Base-by-base conservation (phyloP, 2,888 invertebrate genomes). In the Heliconius charithonia region DNA sequence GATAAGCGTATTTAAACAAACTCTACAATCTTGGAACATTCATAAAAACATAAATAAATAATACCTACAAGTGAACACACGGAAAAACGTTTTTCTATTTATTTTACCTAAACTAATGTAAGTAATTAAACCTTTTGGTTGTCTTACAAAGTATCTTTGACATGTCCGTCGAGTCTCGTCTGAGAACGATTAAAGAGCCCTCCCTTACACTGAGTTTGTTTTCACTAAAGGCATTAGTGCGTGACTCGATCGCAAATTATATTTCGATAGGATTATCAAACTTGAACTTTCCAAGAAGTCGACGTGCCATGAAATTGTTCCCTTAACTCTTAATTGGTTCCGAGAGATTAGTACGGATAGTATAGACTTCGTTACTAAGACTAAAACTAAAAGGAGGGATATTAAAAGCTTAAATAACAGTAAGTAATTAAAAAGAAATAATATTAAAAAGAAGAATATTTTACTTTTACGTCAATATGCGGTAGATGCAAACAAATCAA, bases 171-270 rank as follows among this genome's bases (percentile, higher is more conserved):
- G 41, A 75, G 72, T 81, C 75, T 75, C 63, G 59, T 77, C 77
- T 77, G 62, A 72, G 72, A 81, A 75, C 77, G 75, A 77, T 79
- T 81, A 81, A 71, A 77, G 62, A 41, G 41, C 65, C 66, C 75
- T 71, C 56, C 45, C 66, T 75, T 51, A 59, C 27, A 75, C 41
- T 62, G 77, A 75, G 79, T 81, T 79, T 73, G 79, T 79, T 81
- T 80, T 81, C 74, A 76, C 79, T 79, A 72, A 72, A 63, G 77
- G 71, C 81, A 67, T 79, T 41, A 75, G 66, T 29, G 79, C 79
- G 81, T 81, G 81, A 81, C 81, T 77, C 41, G 77, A 77, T 79
- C 77, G 63, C 81, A 77, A 81, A 79, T 81, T 71, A 74, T 72
- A 75, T 62, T 51, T 73, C 27, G 76, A 59, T 63, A 75, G 67